Base-by-base conservation (phyloP, 2,888 invertebrate genomes). In the Eristalis tenax region DNA sequence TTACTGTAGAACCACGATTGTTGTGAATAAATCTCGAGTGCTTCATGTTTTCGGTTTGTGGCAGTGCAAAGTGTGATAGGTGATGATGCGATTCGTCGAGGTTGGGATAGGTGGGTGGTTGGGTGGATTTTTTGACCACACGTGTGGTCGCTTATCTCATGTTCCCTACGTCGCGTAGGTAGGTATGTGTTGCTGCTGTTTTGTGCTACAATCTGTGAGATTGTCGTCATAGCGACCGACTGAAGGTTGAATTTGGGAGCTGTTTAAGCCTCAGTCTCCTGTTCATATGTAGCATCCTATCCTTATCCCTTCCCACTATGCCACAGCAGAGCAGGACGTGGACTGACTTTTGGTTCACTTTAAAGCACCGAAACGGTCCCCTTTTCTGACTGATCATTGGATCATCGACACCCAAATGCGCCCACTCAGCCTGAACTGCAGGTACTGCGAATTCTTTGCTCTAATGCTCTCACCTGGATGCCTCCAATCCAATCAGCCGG, bases 1-100 rank as follows among this genome's bases (percentile, higher is more conserved):
- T 83, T 83, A 87, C 71, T 87, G 63, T 59, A 73, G 71, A 75
- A 69, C 83, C 83, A 73, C 79, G 70, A 73, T 83, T 83, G 83
- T 76, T 83, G 75, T 57, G 50, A 87, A 87, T 87, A 87, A 83
- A 79, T 87, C 87, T 83, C 50, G 65, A 59, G 61, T 78, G 78
- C 38, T 82, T 82, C 74, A 83, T 76, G 80, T 66, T 84, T 81
- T 79, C 35, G 74, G 28, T 57, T 26, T 26, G 18, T n/a, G 35
- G 59, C 23, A 1, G 43, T 50, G n/a, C 43, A 18, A n/a, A 50
- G 15, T n/a, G 18, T n/a, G n/a, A 15, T 50, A 8, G 18, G 18
- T 50, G 50, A 2, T 8, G n/a, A n/a, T 50, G 2, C 15, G 43
- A 15, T 43, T 43, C 4, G 43, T 35, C 35, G 43, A 6, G 28